Evolutionary conservation across 2,113 vertebrate species (phyloP), one percentile per base, ranked within the genome.

Genomic region (Probosciger aterrimus): DNA sequence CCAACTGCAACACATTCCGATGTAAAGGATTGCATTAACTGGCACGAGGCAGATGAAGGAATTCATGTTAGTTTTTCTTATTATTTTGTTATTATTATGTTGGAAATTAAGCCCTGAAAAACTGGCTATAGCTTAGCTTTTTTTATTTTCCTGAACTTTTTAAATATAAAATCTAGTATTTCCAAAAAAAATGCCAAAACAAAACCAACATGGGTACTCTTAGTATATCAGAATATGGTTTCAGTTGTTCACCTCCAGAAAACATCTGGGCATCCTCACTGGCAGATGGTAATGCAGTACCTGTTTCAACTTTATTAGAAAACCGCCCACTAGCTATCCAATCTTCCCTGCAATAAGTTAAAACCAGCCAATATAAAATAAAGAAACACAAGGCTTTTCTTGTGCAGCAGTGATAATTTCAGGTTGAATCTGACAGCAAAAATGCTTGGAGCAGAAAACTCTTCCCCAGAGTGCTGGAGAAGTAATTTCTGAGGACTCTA

Each of bases 1-100:
- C 4, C 35, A 14, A 1, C 44, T 16, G 47, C 1, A 4, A 30
- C 35, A 4, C 9, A 0, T 24, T 17, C 73, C 25, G 52, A 31
- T 35, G 76, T 13, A 30, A 62, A 41, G 46, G 39, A 16, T 1
- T 4, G 22, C 46, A 7, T 4, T 13, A 13, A 23, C 46, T 52
- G 18, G 28, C 23, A 14, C 5, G 41, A 33, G 33, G 43, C 2
- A 3, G 37, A 9, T 55, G 44, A 35, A 52, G 39, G 39, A 53
- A 37, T 17, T 53, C 4, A 0, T 14, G n/a, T 11, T 59, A 46
- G 5, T 3, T 77, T 70, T 22, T 39, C 23, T 28, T 41, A 41
- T 41, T 41, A 41, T 14, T 41, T 41, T 41, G 41, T 41, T 41
- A 41, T 41, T 41, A 41, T 22, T 39, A 24, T 4, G 25, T 13